Evolutionary conservation across 2,888 invertebrate genomes (phyloP), one percentile per base, ranked within the genome.

Genomic region (Eucera pruinosa): DNA sequence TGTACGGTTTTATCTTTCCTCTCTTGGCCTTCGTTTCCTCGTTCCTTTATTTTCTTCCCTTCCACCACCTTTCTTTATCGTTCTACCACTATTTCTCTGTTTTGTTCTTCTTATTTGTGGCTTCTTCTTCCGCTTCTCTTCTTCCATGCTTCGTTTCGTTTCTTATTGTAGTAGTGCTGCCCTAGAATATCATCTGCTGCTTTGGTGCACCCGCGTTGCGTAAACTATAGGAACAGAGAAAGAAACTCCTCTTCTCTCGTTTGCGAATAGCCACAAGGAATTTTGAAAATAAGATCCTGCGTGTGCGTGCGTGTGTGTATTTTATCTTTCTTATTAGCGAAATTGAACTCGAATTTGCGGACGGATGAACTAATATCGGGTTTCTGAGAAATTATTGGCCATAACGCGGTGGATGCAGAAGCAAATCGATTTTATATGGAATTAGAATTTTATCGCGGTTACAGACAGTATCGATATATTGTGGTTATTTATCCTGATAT

Each of bases 1-100:
- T 50, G 54, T 50, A 54, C 55, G 39, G 61, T 54, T 74, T 75
- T 66, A 54, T 79, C 69, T 69, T 48, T 71, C 48, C 54, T 74
- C 60, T 74, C 65, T n/a, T 52, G 43, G 23, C 23, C 65, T 62
- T 58, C 33, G 66, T 72, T 65, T 50, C 50, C n/a, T n/a, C n/a
- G n/a, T n/a, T n/a, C n/a, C 62, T 66, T 67, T 64, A 50, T 61
- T 50, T 43, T 36, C 55, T 39, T 4, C 9, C 15, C 25, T 41
- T 62, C 20, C 41, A 33, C 62, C 43, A 15, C 45, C 27, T 66
- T 33, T 36, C 36, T 36, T 48, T 36, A 55, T 57, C 47, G 58
- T 54, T n/a, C 23, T 48, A n/a, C n/a, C 20, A 13, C 27, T 11
- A 36, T n/a, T 39, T 20, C 41, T 4, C 41, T 7, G 11, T 41